Evolutionary conservation across 2,888 invertebrate genomes (phyloP).

Genomic region (Dicroscelio sp.): DNA sequence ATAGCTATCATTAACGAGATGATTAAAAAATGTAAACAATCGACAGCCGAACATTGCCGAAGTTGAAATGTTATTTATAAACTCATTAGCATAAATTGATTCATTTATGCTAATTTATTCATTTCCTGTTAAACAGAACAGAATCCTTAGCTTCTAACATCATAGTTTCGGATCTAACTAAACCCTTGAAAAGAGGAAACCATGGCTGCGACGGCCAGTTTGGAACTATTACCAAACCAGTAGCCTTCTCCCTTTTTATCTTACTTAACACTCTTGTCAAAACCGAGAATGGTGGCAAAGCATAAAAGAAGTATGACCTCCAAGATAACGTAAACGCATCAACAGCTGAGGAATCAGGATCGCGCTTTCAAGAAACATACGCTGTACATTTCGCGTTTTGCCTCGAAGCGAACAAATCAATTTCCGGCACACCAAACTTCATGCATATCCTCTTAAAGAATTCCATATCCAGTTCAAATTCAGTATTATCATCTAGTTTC

Average conservation of each 20-base stretch:
- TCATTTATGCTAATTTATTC: background rate
- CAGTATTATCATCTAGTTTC: slow-evolving; percentile 57
- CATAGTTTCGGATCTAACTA: slow-evolving; percentile 64
- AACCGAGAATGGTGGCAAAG: slow-evolving; percentile 74
- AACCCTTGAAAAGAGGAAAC: slow-evolving; percentile 49
- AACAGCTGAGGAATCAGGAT: slow-evolving; percentile 64
- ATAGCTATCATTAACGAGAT: too few species aligned
- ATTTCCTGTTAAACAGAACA: slow-evolving; percentile 55
- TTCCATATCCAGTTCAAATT: slow-evolving; percentile 44
- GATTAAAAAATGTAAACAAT: background rate
- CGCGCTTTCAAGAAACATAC: slow-evolving; percentile 71
- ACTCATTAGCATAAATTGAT: too few species aligned
- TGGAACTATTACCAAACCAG: slow-evolving; percentile 60
- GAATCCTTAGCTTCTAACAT: slow-evolving; percentile 46
- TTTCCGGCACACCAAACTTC: slow-evolving; percentile 61
- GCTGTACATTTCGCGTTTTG: slow-evolving; percentile 62
- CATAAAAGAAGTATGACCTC: slow-evolving; percentile 69
- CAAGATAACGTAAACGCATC: slow-evolving; percentile 72
- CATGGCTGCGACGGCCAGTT: slow-evolving; percentile 65
- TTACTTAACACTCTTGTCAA: slow-evolving; percentile 43
- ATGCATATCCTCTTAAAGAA: slow-evolving; percentile 16
- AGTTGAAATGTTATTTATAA: too few species aligned
- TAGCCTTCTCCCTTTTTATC: slow-evolving; percentile 45
- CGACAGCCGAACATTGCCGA: too few species aligned
- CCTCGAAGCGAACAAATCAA: slow-evolving; percentile 71